A percentile compares a stretch with the other conserved stretches of the same genome.
Conservation (phyloP, 1,140 invertebrate species). For the Calycopis cecrops region DNA sequence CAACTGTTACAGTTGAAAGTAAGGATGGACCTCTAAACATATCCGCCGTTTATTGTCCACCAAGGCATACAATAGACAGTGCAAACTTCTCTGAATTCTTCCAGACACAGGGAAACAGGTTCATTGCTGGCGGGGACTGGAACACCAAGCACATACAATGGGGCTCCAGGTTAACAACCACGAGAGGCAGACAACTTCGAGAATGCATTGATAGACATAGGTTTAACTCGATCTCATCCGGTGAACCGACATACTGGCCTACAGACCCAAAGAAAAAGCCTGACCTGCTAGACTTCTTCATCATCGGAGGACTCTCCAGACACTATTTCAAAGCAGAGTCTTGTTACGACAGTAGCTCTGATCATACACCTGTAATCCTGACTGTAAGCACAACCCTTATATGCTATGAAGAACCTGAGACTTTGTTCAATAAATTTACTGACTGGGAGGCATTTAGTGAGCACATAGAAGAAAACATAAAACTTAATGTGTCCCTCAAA, state of each 20-base stretch:
- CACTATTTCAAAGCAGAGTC: slow-evolving; percentile 18
- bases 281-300: no score
- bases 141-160: no score
- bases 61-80: background rate
- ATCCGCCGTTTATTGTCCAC: background rate
- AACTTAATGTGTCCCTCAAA: slow-evolving; percentile 20
- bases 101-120: slow-evolving; percentile 2
- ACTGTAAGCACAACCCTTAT: slow-evolving; percentile 20
- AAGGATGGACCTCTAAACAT: no score
- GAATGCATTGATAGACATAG: no score
- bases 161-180: no score
- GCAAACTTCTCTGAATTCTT: background rate
- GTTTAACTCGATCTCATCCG: no score
- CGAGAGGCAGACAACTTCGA: no score
- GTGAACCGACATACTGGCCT: no score
- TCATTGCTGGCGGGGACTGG: slow-evolving; percentile 16
- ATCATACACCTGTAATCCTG: slow-evolving; percentile 22
- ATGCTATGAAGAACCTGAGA: background rate
- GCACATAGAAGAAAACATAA: slow-evolving; percentile 20
- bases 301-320: slow-evolving; percentile 13
- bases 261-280: no score
- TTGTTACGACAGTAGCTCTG: slow-evolving; percentile 20
- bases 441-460: slow-evolving; percentile 24
- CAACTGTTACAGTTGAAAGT: no score
- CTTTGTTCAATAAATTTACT: slow-evolving; percentile 21